Conservation (phyloP, 2,888 invertebrate species). For the Didymodactylos carnosus region DNA sequence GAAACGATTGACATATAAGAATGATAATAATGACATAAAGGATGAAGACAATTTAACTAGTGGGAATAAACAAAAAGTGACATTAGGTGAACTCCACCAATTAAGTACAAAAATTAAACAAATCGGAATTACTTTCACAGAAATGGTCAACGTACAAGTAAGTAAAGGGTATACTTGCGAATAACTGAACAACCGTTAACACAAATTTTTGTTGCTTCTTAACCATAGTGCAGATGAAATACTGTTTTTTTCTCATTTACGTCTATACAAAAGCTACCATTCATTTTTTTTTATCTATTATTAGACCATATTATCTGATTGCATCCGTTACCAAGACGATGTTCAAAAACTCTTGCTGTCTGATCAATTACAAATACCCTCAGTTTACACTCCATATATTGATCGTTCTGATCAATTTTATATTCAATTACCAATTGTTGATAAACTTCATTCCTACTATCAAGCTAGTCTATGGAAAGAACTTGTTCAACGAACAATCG, state of each 20-base stretch:
- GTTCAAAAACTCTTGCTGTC: background rate
- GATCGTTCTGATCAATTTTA: background rate
- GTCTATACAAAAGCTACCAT: background rate
- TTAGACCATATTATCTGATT: background rate
- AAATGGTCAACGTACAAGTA: background rate
- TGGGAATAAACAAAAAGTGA: background rate
- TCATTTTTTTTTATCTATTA: background rate
- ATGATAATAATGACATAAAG: background rate
- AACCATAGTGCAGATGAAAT: too few species aligned
- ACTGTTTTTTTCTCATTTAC: background rate
- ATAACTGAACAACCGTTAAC: too few species aligned
- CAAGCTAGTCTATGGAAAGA: background rate
- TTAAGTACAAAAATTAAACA: background rate
- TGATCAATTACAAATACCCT: background rate
- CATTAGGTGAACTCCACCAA: background rate
- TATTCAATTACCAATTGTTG: background rate
- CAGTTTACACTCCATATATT: background rate
- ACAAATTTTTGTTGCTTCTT: too few species aligned
- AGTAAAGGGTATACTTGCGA: too few species aligned
- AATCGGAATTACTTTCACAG: background rate
- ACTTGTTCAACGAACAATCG: background rate
- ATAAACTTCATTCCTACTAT: background rate
- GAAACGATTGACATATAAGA: background rate
- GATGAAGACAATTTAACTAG: background rate
- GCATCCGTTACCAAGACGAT: background rate